Percentiles rank a stretch among this genome's conserved stretches.
phyloP scores from a whole-genome alignment of 2,888 invertebrate species.

The Tetranychus truncatus region DNA sequence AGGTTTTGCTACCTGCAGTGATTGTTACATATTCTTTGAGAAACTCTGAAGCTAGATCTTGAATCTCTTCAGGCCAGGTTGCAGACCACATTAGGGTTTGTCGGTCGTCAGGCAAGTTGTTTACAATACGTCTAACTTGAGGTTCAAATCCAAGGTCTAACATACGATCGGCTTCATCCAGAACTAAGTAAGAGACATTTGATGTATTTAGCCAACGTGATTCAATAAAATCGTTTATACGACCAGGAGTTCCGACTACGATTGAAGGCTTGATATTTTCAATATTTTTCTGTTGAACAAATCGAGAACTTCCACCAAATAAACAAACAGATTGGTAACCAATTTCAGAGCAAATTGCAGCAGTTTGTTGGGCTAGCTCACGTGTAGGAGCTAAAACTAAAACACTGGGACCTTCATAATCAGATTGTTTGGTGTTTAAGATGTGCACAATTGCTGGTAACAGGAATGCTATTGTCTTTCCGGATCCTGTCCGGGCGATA shows the following conservation, averaged over 20 bases:
- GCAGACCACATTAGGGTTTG: constrained; percentile 99
- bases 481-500: constrained; percentile 86
- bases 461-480: constrained; percentile 74
- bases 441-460: constrained; percentile 33
- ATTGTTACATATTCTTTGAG: constrained; percentile 83
- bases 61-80: constrained; percentile 97
- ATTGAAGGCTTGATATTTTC: constrained; percentile 14
- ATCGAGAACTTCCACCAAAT: constrained; percentile 93
- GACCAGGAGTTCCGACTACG: constrained; percentile 76
- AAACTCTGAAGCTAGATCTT: constrained; percentile 83
- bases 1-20: constrained; percentile 80
- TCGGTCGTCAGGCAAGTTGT: constrained; percentile 67
- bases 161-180: constrained; percentile 93
- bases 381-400: constrained; percentile 73
- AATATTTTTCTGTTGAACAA: constrained; percentile 49
- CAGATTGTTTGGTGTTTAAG: not conserved
- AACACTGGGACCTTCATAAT: constrained; percentile 27
- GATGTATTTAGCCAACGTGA: constrained; percentile 63
- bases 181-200: constrained; percentile 72
- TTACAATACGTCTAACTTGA: constrained; percentile 81
- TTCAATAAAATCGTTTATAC: constrained; percentile 80
- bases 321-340: constrained; percentile 70
- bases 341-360: constrained; percentile 67
- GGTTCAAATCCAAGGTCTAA: constrained; percentile 96
- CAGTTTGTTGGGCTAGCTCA: constrained; percentile 53